phyloP scores from a whole-genome alignment of 2,797 vertebrate species.

The Nyctibius grandis region DNA sequence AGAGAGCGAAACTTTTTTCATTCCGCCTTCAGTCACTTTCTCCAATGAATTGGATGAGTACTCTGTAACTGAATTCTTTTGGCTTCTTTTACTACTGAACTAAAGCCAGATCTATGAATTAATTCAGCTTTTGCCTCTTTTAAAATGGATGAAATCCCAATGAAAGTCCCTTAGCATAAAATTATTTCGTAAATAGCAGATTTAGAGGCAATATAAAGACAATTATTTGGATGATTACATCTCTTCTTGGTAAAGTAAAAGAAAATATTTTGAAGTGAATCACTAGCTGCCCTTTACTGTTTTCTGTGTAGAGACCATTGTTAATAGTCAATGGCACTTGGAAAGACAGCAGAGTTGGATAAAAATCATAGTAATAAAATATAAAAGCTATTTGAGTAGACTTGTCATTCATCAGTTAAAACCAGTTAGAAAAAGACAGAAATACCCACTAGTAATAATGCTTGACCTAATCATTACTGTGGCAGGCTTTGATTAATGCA shows the following conservation, averaged over 20 bases:
- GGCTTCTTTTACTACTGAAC: constrained; percentile 26
- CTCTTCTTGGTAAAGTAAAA: constrained; percentile 39
- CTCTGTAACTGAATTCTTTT: constrained; percentile 15
- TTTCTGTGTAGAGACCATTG: not conserved
- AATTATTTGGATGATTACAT: constrained; percentile 43
- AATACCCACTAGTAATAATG: not conserved
- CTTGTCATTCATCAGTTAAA: not conserved
- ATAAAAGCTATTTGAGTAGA: not conserved
- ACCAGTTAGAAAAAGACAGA: not conserved
- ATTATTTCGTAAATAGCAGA: constrained; percentile 43
- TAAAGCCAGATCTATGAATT: constrained; percentile 51
- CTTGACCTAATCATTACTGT: not conserved
- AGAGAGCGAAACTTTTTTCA: not conserved
- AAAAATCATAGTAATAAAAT: not conserved
- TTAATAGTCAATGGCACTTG: constrained; percentile 24
- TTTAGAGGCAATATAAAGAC: constrained; percentile 46
- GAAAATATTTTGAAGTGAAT: constrained; percentile 26
- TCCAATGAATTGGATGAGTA: constrained; percentile 8
- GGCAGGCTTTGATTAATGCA: not conserved
- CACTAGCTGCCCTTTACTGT: not conserved
- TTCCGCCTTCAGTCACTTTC: constrained; percentile 5
- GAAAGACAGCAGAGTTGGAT: not conserved
- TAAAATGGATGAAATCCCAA: constrained; percentile 2
- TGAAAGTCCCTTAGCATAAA: constrained; percentile 3
- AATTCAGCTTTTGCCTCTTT: constrained; percentile 32